These are phyloP conservation scores for Psephotus haematonotus DNA, from an alignment of 2,113 vertebrate species.

Conservation along the genomic window DNA sequence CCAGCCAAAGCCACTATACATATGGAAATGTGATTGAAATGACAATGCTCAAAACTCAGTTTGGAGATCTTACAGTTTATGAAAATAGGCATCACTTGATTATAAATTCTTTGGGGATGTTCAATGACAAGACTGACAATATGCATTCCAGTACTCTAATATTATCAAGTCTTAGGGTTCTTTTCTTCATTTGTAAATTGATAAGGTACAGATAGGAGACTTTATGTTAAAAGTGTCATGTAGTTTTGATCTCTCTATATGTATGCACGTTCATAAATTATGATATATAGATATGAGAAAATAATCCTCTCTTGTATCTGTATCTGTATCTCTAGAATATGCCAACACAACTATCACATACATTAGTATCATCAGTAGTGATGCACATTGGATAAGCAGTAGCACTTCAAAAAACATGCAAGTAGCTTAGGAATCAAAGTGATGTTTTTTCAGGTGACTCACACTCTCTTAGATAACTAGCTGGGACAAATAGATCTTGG, in stretches of 20 bases:
- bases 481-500: background rate
- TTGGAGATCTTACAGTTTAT: background rate
- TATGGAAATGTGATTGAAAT: background rate
- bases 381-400: background rate
- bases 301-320: background rate
- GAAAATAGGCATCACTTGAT: background rate
- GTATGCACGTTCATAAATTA: background rate
- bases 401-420: background rate
- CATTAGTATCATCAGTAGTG: background rate
- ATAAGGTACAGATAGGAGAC: background rate
- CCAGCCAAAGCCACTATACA: background rate
- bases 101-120: background rate
- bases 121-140: background rate
- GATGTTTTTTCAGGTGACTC: background rate
- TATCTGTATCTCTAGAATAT: background rate
- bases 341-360: background rate
- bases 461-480: background rate
- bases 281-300: background rate
- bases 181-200: background rate
- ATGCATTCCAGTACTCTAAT: background rate
- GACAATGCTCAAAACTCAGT: background rate
- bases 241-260: background rate
- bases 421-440: background rate
- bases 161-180: background rate
- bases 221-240: background rate